These are phyloP conservation scores for Eumerus sabulonum DNA, from an alignment of 2,888 invertebrate species.

Conservation along the genomic window DNA sequence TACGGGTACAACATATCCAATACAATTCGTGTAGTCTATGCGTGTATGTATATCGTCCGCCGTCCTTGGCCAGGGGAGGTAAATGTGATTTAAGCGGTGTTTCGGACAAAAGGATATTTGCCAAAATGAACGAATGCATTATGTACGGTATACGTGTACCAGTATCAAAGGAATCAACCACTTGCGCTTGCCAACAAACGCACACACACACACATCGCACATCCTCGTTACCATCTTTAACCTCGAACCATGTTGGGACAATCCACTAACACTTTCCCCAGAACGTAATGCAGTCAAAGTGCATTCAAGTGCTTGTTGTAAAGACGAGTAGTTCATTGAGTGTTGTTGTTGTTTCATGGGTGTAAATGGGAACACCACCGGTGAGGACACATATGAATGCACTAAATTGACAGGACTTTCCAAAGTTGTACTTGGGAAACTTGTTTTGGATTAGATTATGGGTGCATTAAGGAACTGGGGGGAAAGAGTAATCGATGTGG, in stretches of 20 bases:
- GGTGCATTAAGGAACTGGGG: too few relatives aligned
- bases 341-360: conserved; percentile 45
- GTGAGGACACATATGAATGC: conserved; percentile 16
- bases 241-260: not conserved
- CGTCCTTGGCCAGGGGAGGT: conserved; percentile 1
- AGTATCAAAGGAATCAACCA: conserved; percentile 21
- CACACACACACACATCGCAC: too few relatives aligned
- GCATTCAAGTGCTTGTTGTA: conserved; percentile 41
- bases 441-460: too few relatives aligned
- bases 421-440: conserved; percentile 9
- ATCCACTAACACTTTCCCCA: not conserved
- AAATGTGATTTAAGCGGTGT: conserved; percentile 40
- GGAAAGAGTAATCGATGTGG: too few relatives aligned
- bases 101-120: conserved; percentile 47
- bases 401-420: conserved; percentile 44
- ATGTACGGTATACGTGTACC: not conserved
- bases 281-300: conserved; percentile 32
- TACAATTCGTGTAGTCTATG: too few relatives aligned
- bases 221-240: not conserved
- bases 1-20: too few relatives aligned
- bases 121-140: conserved; percentile 43
- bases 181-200: not conserved
- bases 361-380: too few relatives aligned
- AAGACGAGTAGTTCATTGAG: conserved; percentile 26
- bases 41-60: not conserved